Evolutionary conservation across 2,113 vertebrate genomes (phyloP).

Genomic region (Sinocyclocheilus rhinocerous): DNA sequence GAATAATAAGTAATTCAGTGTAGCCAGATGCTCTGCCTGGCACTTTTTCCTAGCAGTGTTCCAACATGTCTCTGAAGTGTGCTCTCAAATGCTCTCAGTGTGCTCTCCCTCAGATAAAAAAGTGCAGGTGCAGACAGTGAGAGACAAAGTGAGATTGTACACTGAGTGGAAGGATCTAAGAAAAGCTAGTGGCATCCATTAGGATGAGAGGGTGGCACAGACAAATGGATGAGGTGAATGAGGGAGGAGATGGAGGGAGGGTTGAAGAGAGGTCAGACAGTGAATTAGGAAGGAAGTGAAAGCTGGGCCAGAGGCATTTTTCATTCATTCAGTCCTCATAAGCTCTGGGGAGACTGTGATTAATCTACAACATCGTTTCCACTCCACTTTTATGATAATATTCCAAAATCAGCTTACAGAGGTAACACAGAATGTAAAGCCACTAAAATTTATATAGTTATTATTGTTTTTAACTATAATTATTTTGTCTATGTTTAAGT

Average conservation of each 20-base stretch:
- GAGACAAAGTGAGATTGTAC: slow-evolving; percentile 2
- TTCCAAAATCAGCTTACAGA: neutral
- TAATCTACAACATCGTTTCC: neutral
- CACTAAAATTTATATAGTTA: neutral
- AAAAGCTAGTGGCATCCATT: slow-evolving; percentile 14
- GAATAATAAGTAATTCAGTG: neutral
- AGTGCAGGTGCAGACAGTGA: slow-evolving; percentile 15
- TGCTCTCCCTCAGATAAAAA: neutral
- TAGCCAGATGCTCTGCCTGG: neutral
- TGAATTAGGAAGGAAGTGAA: slow-evolving; percentile 7
- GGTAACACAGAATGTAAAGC: neutral
- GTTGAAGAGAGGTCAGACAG: slow-evolving; percentile 1
- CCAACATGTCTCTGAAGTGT: neutral
- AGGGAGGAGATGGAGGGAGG: neutral
- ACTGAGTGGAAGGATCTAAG: slow-evolving; percentile 8
- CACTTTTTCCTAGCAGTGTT: neutral
- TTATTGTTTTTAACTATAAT: neutral
- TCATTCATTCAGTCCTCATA: neutral
- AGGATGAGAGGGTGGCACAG: neutral
- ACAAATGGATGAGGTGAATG: slow-evolving; percentile 23
- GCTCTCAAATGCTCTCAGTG: too few relatives aligned
- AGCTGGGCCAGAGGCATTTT: neutral
- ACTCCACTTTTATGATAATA: neutral
- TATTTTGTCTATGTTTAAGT: neutral
- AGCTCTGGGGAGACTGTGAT: slow-evolving; percentile 1